Evolutionary conservation across 2,888 invertebrate species (phyloP), one percentile per base, ranked within the genome.

Genomic region (Agrochola circellaris): DNA sequence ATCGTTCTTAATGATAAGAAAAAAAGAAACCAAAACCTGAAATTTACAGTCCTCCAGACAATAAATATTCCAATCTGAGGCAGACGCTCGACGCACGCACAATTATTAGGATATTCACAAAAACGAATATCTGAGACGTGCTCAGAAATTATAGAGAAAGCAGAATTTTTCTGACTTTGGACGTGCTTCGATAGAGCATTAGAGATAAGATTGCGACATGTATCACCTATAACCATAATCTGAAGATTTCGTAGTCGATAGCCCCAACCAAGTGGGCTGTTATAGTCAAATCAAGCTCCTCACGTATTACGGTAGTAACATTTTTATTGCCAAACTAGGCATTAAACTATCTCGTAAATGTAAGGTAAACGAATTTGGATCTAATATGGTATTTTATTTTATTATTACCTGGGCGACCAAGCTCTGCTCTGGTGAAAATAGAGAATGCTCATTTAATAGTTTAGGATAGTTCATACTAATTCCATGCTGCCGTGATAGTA

Each of bases 21-120:
- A 42, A 38, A 42, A 42, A 26, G 7, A 61, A 34, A 11, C 17
- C 38, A 3, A 17, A 51, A 23, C n/a, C 6, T 56, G 17, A 61
- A 61, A 56, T 1, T 23, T 20, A n/a, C 26, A 64, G 23, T 38
- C 30, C 9, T 56, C 0, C 15, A 23, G 15, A 65, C 61, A 58
- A 72, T 72, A 77, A 83, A 83, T 65, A 77, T 67, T 62, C 62
- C 61, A 78, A 86, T 83, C 79, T 30, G n/a, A 65, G 56, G 6
- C 64, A 26, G 11, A 42, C 62, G 61, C 64, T 45, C 56, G n/a
- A 34, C 17, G 11, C 56, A 70, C 73, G 61, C 69, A 62, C 62
- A 58, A 73, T 83, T 83, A 86, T 83, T 56, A 51, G 30, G 23
- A 70, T 73, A 86, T 83, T 75, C 74, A 51, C 69, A 67, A 78